A percentile compares a stretch with the other conserved stretches of the same genome.
phyloP scores from a whole-genome alignment of 2,797 vertebrate species.

The Channallabes apus region DNA sequence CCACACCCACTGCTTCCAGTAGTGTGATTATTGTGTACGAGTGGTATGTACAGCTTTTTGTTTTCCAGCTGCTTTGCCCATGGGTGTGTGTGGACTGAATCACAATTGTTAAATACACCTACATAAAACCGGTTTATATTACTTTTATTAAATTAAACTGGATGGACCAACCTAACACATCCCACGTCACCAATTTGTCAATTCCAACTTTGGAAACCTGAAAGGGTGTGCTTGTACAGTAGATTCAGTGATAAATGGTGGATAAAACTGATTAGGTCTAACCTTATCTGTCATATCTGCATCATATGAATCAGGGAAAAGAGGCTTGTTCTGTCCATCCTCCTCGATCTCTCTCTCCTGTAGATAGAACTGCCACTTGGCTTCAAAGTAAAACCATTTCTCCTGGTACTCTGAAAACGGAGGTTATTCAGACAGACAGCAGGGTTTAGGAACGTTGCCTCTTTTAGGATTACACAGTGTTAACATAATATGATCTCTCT shows the following conservation, averaged over 20 bases:
- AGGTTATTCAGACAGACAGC: not conserved
- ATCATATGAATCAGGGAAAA: slow-evolving; percentile 81
- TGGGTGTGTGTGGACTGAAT: not conserved
- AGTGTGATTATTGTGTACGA: not conserved
- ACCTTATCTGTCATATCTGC: slow-evolving; percentile 92
- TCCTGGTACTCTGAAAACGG: slow-evolving; percentile 87
- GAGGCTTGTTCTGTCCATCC: slow-evolving; percentile 80
- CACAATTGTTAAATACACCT: not conserved
- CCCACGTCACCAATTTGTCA: not conserved
- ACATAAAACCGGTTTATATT: not conserved
- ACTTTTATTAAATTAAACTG: not conserved
- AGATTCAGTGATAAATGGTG: not conserved
- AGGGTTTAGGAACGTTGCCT: not conserved
- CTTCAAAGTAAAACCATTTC: slow-evolving; percentile 98
- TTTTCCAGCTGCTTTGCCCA: not conserved
- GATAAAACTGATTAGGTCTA: slow-evolving; percentile 7
- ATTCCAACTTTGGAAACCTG: not conserved
- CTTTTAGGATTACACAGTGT: not conserved
- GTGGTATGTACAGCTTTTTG: slow-evolving; percentile 4
- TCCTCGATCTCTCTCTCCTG: slow-evolving; percentile 89
- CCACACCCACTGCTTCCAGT: not conserved
- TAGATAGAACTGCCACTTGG: slow-evolving; percentile 98
- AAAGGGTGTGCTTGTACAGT: not conserved
- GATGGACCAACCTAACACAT: not conserved
- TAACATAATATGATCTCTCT: not conserved